These are phyloP conservation scores for Acronicta leporina DNA, from an alignment of 2,888 invertebrate species.

Conservation along the genomic window DNA sequence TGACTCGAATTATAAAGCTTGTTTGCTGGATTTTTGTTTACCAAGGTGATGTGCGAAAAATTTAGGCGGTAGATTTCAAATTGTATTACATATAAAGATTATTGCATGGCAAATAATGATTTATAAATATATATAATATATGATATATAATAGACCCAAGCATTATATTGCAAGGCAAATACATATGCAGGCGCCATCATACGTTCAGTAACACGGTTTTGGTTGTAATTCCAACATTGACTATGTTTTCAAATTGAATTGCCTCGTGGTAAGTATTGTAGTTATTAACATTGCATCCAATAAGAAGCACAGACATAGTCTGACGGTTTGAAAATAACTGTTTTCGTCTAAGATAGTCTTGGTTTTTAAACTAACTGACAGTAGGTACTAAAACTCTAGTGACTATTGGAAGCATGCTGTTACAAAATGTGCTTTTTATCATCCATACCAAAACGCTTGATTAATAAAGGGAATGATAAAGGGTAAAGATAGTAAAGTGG, in stretches of 20 bases:
- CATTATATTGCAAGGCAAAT: constrained; percentile 35
- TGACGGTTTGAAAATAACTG: constrained; percentile 16
- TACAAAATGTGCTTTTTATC: constrained; percentile 15
- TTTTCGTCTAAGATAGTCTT: constrained; percentile 13
- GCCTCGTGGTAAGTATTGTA: constrained; percentile 57
- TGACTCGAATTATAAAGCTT: constrained; percentile 75
- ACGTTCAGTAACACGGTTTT: constrained; percentile 50
- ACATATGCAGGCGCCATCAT: constrained; percentile 32
- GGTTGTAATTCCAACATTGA: constrained; percentile 38
- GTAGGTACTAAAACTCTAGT: constrained; percentile 37
- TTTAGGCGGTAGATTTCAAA: constrained; percentile 55
- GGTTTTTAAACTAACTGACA: constrained; percentile 25
- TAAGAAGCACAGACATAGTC: constrained; percentile 2
- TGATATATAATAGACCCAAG: constrained; percentile 27
- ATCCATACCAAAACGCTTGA: constrained; percentile 10
- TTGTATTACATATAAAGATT: constrained; percentile 53
- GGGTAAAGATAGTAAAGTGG: background rate
- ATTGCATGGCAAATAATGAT: constrained; percentile 56
- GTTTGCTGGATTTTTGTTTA: constrained; percentile 74
- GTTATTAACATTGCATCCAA: constrained; percentile 45
- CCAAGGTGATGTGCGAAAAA: constrained; percentile 65
- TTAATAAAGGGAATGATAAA: background rate
- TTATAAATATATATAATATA: no score
- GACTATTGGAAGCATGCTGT: constrained; percentile 37
- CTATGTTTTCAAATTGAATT: constrained; percentile 28